phyloP scores from a whole-genome alignment of 2,888 invertebrate genomes.

The Slavum lentiscoides region DNA sequence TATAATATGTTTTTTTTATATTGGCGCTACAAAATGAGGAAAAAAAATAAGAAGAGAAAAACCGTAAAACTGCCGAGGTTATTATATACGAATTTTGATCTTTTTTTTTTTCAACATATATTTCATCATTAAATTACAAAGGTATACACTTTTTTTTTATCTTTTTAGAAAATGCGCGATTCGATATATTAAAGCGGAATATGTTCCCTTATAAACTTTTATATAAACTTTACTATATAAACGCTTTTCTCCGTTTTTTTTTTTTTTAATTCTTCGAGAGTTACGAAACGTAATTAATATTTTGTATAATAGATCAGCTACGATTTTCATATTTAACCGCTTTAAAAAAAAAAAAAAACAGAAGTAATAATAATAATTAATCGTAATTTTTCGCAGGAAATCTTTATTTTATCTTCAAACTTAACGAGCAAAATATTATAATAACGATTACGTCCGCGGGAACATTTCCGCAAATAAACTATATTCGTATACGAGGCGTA shows the following conservation, averaged over 20 bases:
- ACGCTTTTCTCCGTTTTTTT: neutral
- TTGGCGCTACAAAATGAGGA: too few species aligned
- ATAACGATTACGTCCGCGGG: neutral
- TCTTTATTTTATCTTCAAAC: slow-evolving; percentile 30
- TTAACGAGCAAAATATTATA: neutral
- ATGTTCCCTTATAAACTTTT: neutral
- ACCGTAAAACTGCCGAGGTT: too few species aligned
- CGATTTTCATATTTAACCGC: slow-evolving; percentile 19
- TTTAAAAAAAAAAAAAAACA: too few species aligned
- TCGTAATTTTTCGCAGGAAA: slow-evolving; percentile 35
- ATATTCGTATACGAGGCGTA: neutral
- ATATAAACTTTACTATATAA: too few species aligned
- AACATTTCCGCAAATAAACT: slow-evolving; percentile 11
- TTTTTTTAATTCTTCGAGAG: neutral
- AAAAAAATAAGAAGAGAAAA: too few species aligned
- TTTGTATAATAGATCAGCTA: slow-evolving; percentile 7
- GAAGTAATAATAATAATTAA: slow-evolving; percentile 28
- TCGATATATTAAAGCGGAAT: too few species aligned
- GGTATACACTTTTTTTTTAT: too few species aligned
- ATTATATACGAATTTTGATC: too few species aligned
- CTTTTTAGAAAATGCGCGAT: too few species aligned
- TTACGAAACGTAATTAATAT: slow-evolving; percentile 14
- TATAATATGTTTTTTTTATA: too few species aligned
- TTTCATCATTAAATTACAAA: too few species aligned
- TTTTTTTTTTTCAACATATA: too few species aligned